Conservation (phyloP, 2,113 vertebrate genomes). For the Stigmatopora nigra region DNA sequence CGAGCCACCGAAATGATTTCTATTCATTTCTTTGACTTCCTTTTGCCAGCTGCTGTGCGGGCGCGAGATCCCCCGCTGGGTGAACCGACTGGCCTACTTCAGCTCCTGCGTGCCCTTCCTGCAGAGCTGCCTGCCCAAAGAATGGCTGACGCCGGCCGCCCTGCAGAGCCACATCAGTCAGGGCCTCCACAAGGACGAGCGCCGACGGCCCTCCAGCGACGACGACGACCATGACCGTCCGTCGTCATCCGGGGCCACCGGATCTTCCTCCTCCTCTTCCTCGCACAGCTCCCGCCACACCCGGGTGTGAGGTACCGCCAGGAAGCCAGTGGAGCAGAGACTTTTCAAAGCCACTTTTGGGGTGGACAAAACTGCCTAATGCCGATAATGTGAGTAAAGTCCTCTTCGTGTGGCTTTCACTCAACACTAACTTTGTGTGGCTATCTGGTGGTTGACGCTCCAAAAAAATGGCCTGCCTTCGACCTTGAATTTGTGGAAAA, state of each 20-base stretch:
- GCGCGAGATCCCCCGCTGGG: constrained; percentile 85
- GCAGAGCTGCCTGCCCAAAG: constrained; percentile 87
- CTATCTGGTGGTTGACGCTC: background rate
- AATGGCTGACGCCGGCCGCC: constrained; percentile 89
- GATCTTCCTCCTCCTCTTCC: constrained; percentile 66
- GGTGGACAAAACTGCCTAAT: background rate
- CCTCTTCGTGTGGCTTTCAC: background rate
- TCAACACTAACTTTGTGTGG: background rate
- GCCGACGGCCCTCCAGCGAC: constrained; percentile 69
- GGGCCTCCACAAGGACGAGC: constrained; percentile 82
- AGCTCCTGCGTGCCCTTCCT: constrained; percentile 91
- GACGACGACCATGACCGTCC: constrained; percentile 64
- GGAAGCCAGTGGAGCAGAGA: background rate
- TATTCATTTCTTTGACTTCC: background rate
- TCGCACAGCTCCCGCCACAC: constrained; percentile 84
- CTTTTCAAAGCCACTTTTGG: background rate
- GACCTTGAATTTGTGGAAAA: background rate
- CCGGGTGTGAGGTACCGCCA: constrained; percentile 66
- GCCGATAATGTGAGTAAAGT: no score
- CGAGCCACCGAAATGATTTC: no score
- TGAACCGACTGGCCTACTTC: constrained; percentile 88
- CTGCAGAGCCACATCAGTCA: constrained; percentile 90
- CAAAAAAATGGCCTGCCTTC: background rate
- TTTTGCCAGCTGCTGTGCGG: constrained; percentile 84
- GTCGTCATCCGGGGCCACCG: constrained; percentile 52